Evolutionary conservation across 2,797 vertebrate genomes (phyloP), one percentile per base, ranked within the genome.

Genomic region (Champsocephalus esox): DNA sequence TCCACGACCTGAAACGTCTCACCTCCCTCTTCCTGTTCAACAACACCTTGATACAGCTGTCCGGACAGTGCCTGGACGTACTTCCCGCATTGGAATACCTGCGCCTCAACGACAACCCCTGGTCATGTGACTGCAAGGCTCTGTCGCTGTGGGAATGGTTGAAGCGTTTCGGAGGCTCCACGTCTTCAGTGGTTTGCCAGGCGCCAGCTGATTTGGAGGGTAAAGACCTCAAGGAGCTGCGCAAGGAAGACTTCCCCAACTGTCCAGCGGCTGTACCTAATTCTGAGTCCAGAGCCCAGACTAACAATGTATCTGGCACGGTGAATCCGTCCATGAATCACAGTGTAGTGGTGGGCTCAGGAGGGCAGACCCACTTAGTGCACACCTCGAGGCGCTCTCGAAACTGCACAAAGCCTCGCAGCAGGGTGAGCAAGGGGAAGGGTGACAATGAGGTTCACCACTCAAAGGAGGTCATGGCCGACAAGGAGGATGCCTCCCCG

Each of bases 1-100:
- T 99, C 90, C 98, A 99, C 0, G 98, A 99, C 91, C 96, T 99
- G 74, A 96, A 95, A 82, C 95, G 96, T 82, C 95, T 99, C 75
- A 98, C 98, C 85, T 97, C 97, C 28, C 97, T 99, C 77, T 99
- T 96, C 87, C 93, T 99, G 87, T 99, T 99, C 94, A 99, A 99
- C 88, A 99, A 99, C 93, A 97, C 97, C 79, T 95, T 99, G 85
- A 90, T 95, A 0, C 96, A 99, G 92, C 94, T 99, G 79, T 95
- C 95, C 5, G 98, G 97, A 12, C 96, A 98, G 83, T 97, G 97
- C 83, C 90, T 99, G 92, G 95, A 96, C 54, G 96, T 92, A 43
- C 92, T 99, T 75, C 96, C 92, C 0, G 95, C 96, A 63, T 88
- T 99, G 89, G 98, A 99, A 92, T 99, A 98, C 84, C 96, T 99